Percentiles rank a stretch among this genome's conserved stretches.
Evolutionary conservation across 2,797 vertebrate species (phyloP).

Genomic region (Pogoniulus pusillus): DNA sequence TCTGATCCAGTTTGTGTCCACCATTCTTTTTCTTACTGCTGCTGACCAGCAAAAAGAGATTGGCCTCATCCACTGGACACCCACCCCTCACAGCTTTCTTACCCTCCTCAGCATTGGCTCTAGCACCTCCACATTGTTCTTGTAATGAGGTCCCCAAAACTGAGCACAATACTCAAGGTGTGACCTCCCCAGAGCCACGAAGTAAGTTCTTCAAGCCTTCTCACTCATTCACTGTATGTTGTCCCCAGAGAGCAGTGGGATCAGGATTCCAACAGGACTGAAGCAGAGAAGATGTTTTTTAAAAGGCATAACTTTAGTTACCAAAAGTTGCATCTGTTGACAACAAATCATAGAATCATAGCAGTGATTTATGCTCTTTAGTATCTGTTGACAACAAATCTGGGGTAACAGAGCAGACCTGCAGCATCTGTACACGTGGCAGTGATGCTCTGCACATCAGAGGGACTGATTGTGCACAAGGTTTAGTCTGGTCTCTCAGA

Average conservation of each 20-base stretch:
- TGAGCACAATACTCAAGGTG: no score
- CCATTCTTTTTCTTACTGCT: no score
- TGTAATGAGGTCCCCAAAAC: no score
- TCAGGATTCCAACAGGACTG: background rate
- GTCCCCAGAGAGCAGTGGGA: background rate
- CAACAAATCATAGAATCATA: no score
- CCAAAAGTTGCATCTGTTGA: background rate
- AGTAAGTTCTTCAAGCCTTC: background rate
- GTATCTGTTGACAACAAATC: background rate
- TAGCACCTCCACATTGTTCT: no score
- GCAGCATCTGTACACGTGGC: background rate
- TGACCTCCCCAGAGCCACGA: background rate
- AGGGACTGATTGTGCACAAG: background rate
- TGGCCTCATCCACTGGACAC: no score
- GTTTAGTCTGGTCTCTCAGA: background rate
- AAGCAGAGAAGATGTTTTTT: background rate
- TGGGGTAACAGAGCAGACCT: background rate
- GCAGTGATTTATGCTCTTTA: no score
- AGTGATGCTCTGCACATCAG: rapidly evolving
- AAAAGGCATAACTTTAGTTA: background rate
- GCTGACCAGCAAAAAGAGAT: no score
- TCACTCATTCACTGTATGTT: background rate
- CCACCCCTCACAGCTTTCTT: no score
- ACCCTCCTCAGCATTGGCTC: no score
- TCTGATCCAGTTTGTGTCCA: no score